phyloP scores from a whole-genome alignment of 1,140 invertebrate genomes.

The Ericerus pela region DNA sequence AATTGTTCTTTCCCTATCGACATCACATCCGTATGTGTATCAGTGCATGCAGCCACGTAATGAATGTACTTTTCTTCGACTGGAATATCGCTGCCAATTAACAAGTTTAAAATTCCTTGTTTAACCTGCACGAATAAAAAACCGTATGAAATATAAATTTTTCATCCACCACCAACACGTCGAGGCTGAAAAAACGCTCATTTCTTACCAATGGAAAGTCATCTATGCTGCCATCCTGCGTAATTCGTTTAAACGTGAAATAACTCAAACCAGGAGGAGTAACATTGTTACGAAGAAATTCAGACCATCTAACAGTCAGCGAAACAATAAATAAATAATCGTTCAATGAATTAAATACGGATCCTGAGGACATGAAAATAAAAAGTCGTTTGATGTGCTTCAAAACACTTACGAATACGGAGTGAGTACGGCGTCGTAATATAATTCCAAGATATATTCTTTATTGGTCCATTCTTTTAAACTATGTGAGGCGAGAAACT shows the following conservation, averaged over 20 bases:
- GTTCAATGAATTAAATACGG: background rate
- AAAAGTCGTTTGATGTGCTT: no score
- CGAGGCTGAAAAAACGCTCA: background rate
- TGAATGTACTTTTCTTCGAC: background rate
- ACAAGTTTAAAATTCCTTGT: background rate
- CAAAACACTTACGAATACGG: conserved; percentile 57
- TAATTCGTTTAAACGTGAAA: conserved; percentile 5
- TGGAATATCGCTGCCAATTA: background rate
- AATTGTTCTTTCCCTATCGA: background rate
- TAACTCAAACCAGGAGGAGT: background rate
- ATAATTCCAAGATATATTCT: conserved; percentile 45
- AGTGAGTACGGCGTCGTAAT: conserved; percentile 66
- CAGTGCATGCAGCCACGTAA: background rate
- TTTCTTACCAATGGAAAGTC: background rate
- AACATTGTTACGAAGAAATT: background rate
- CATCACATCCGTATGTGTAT: background rate
- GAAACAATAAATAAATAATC: no score
- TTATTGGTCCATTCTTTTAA: background rate
- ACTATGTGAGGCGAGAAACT: background rate
- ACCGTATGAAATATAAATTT: background rate
- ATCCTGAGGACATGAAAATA: background rate
- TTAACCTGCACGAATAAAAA: background rate
- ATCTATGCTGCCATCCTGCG: conserved; percentile 1
- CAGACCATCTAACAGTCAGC: background rate
- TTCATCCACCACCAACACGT: background rate